Base-by-base conservation (phyloP, 2,888 invertebrate species). In the Synanthedon myopaeformis region DNA sequence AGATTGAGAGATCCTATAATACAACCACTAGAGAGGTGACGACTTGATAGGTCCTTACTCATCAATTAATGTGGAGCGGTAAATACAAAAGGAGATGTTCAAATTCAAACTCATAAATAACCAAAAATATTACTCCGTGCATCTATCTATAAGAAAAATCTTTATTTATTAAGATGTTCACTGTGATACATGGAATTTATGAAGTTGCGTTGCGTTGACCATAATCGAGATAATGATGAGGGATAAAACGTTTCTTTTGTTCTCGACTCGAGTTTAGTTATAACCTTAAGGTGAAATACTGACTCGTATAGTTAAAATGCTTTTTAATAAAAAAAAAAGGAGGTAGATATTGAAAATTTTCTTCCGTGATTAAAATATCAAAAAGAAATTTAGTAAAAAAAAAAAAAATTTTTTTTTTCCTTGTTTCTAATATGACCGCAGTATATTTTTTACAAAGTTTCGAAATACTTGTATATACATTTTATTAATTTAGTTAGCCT, bases 111-210 rank as follows among this genome's bases (percentile, higher is more conserved):
- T 35, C 65, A 80, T 83, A 82, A 83, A 82, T 84, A 70, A 79
- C 73, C 63, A 57, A 70, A 73, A 74, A 82, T 82, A 83, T 82
- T 72, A 78, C 17, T 49, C 53, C 45, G 41, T 51, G 19, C 70
- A 71, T 64, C 60, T 70, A 74, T 74, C 73, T 72, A 63, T 68
- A 69, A 68, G 68, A 69, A 69, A 76, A 72, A 82, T 82, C 76
- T 77, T 76, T 72, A 83, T 82, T 82, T 82, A 82, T 82, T 77
- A 75, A 79, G 82, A 82, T 81, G 77, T 74, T 67, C 65, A 63
- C 67, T 60, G 66, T 69, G 80, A 79, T 80, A 76, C 70, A 60
- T 67, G 62, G 69, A 74, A 81, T 77, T 81, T 81, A 81, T 77
- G 72, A 74, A 74, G 69, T 67, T 64, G 70, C 2, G 66, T 63